These are phyloP conservation scores for Pseudorhombus dupliciocellatus DNA, from an alignment of 2,113 vertebrate genomes.

Conservation along the genomic window DNA sequence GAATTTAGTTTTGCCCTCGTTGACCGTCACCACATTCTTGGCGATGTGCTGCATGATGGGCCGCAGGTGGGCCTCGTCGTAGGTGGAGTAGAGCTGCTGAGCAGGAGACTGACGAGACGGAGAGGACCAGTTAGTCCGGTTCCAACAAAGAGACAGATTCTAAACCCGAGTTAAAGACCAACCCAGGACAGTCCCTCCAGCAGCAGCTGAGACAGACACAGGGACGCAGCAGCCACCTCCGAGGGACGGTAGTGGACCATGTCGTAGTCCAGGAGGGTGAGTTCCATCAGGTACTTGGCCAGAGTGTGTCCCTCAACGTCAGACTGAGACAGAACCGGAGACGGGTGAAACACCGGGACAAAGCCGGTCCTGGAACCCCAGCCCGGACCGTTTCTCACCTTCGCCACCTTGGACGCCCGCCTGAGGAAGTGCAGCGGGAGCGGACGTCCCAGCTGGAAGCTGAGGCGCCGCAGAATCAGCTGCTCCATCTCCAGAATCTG, in stretches of 20 bases:
- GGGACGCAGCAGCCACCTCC: constrained; percentile 87
- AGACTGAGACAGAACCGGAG: constrained; percentile 73
- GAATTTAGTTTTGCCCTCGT: constrained; percentile 85
- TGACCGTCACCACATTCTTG: constrained; percentile 88
- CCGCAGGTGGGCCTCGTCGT: constrained; percentile 82
- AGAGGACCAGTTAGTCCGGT: rapidly evolving
- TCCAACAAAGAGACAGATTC: background rate
- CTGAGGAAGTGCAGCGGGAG: constrained; percentile 92
- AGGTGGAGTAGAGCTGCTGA: constrained; percentile 88
- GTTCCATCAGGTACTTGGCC: constrained; percentile 94
- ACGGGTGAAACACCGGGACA: too few relatives aligned
- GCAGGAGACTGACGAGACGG: constrained; percentile 78
- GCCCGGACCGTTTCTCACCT: constrained; percentile 81
- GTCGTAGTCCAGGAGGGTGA: constrained; percentile 91
- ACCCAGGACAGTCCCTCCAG: constrained; percentile 88
- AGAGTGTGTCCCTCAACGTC: constrained; percentile 89
- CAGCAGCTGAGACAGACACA: constrained; percentile 89
- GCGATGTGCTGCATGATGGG: constrained; percentile 89
- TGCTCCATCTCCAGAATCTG: constrained; percentile 94
- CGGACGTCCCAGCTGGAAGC: constrained; percentile 90
- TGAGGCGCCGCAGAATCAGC: constrained; percentile 82
- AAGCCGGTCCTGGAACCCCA: too few relatives aligned
- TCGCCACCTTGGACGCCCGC: constrained; percentile 91
- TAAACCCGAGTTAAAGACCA: constrained; percentile 43
- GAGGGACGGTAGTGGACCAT: constrained; percentile 93